A percentile compares a stretch with the other conserved stretches of the same genome.
Evolutionary conservation across 2,113 vertebrate genomes (phyloP).

Genomic region (Suricata suricatta): DNA sequence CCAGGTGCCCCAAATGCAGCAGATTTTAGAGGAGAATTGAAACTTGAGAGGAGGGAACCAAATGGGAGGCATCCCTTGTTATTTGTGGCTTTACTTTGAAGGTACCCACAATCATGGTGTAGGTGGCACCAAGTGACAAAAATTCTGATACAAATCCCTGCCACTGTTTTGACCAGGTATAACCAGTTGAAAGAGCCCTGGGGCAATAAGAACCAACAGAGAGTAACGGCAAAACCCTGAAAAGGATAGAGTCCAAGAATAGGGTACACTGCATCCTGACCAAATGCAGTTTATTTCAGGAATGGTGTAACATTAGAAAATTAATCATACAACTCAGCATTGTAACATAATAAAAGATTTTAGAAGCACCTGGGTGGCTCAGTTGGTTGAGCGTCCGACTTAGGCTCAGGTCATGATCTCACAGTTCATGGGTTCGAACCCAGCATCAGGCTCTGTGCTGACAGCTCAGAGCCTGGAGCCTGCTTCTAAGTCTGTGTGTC

Average conservation of each 20-base stretch:
- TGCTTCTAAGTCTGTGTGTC: too few species aligned
- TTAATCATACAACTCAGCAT: background rate
- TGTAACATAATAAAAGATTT: background rate
- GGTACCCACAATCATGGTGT: background rate
- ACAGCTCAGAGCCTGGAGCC: too few species aligned
- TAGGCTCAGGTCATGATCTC: too few species aligned
- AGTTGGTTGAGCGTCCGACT: too few species aligned
- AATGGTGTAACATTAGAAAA: background rate
- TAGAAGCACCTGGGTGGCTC: too few species aligned
- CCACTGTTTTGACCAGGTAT: background rate
- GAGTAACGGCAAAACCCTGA: background rate
- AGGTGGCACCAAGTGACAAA: background rate
- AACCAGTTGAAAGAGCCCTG: background rate
- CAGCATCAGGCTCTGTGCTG: too few species aligned
- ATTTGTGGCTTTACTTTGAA: background rate
- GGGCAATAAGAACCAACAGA: background rate
- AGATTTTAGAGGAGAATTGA: background rate
- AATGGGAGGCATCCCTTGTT: background rate
- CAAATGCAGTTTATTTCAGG: background rate
- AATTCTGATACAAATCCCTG: background rate
- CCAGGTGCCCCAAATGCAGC: background rate
- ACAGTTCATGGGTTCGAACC: too few species aligned
- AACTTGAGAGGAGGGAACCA: background rate
- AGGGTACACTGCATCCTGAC: background rate
- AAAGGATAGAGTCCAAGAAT: background rate